Percentiles rank a stretch among this genome's conserved stretches.
phyloP scores from a whole-genome alignment of 2,888 invertebrate species.

The Coleophora flavipennella region DNA sequence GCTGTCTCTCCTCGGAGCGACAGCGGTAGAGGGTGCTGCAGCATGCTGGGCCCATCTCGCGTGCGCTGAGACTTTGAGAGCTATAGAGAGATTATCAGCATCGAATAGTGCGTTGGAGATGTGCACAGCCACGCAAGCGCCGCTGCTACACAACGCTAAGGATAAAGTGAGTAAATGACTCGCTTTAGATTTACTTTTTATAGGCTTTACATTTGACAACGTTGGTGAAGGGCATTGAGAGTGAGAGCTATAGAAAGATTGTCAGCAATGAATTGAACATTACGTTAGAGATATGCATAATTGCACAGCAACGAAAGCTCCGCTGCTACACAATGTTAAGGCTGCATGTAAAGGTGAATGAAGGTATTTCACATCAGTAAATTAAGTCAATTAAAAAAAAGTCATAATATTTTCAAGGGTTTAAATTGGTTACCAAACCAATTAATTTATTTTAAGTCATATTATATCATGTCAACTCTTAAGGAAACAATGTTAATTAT shows the following conservation, averaged over 20 bases:
- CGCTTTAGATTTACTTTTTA: no score
- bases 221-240: slow-evolving; percentile 91
- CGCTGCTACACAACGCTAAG: slow-evolving; percentile 79
- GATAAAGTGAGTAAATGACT: slow-evolving; percentile 75
- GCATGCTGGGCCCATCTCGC: slow-evolving; percentile 96
- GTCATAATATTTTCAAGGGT: no score
- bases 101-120: slow-evolving; percentile 77
- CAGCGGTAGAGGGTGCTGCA: slow-evolving; percentile 85
- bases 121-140: slow-evolving; percentile 89
- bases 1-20: slow-evolving; percentile 84
- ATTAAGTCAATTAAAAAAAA: no score
- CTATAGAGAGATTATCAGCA: slow-evolving; percentile 78
- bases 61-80: slow-evolving; percentile 88
- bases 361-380: no score
- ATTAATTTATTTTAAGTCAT: no score
- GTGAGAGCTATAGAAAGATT: slow-evolving; percentile 83
- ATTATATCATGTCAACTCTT: no score
- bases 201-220: no score
- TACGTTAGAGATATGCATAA: slow-evolving; percentile 75
- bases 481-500: no score
- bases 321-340: slow-evolving; percentile 79
- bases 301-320: slow-evolving; percentile 90
- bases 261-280: slow-evolving; percentile 75
- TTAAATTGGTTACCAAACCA: no score
- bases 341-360: no score